These are phyloP conservation scores for Prionailurus bengalensis DNA, from an alignment of 2,113 vertebrate genomes.

Conservation along the genomic window DNA sequence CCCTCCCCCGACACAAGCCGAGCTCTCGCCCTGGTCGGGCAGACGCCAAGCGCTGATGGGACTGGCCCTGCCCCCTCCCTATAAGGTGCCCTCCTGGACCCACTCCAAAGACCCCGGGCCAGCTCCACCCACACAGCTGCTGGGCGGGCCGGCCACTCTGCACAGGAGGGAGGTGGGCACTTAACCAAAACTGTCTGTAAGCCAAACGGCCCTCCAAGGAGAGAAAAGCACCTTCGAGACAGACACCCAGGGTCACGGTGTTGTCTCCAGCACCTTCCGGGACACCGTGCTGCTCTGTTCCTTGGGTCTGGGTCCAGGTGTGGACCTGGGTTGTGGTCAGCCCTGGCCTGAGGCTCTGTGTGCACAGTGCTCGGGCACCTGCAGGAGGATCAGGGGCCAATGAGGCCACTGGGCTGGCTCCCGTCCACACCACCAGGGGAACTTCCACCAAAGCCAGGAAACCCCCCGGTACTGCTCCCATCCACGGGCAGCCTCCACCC, in stretches of 20 bases:
- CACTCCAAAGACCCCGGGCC: background rate
- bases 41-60: background rate
- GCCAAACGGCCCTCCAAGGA: no score
- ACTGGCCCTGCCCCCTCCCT: background rate
- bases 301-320: background rate
- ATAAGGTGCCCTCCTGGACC: background rate
- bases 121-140: background rate
- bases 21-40: background rate
- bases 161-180: background rate
- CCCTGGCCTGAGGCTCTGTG: background rate
- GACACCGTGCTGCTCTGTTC: background rate
- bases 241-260: background rate
- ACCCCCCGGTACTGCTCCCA: background rate
- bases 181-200: background rate
- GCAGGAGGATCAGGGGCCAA: background rate
- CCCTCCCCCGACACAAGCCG: background rate
- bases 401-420: background rate
- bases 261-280: background rate
- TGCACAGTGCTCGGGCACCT: background rate
- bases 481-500: background rate
- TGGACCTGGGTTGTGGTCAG: background rate
- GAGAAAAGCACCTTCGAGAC: background rate
- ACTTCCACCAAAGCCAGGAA: background rate
- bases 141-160: background rate
- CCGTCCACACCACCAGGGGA: accelerated